Base-by-base conservation (phyloP, 2,888 invertebrate species). In the Balanococcus diminutus region DNA sequence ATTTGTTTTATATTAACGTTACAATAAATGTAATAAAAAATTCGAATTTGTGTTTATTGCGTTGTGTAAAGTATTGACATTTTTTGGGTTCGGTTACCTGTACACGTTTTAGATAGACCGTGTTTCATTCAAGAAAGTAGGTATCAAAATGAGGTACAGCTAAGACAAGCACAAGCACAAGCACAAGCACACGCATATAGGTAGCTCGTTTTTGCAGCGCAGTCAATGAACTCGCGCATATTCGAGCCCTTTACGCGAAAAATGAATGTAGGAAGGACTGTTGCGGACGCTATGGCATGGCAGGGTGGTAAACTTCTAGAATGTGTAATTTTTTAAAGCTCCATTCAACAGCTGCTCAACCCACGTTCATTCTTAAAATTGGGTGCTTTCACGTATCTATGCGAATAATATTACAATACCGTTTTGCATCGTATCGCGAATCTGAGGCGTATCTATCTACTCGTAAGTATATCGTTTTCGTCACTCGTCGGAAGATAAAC, bases 1-100 rank as follows among this genome's bases (percentile, higher is more conserved):
- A 85, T 85, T 85, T 85, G 85, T 85, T 85, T 85, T 85, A 79
- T 85, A 85, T 85, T 85, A 85, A 85, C 85, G 79, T 85, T 85
- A 85, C 85, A 85, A 85, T 85, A 85, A 85, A 85, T 85, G 85
- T 85, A 79, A 79, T 79, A 72, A 85, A 85, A 85, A 85, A 75
- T 75, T 28, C 79, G 46, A 14, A 42, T 75, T 42, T 79, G 9
- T 36, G 14, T 32, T 79, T 36, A 36, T 67, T 56, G 19, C 36
- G n/a, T 22, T 19, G 5, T 22, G 9, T 4, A 22, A 56, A 5
- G 42, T 42, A 56, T 9, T 5, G 2, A 0, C 22, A n/a, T 56
- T 22, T 56, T 22, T 9, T 22, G 22, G 22, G 0, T 9, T n/a
- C n/a, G n/a, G n/a, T n/a, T n/a, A n/a, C n/a, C n/a, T n/a, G n/a